phyloP scores from a whole-genome alignment of 2,888 invertebrate genomes.

The Pachydiplax longipennis region DNA sequence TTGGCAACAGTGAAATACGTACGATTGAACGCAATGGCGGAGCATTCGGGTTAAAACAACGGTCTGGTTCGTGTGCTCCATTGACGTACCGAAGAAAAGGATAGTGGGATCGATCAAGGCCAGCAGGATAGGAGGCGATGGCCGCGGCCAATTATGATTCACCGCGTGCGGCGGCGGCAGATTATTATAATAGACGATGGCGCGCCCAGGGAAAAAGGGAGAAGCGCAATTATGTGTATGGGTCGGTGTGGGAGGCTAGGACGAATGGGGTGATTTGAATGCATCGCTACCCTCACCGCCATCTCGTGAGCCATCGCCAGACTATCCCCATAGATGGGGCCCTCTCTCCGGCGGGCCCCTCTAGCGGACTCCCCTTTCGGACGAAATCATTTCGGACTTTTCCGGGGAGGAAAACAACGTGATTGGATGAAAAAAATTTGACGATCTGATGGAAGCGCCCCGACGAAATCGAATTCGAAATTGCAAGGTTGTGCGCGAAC shows the following conservation, averaged over 20 bases:
- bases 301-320: constrained; percentile 21
- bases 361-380: background rate
- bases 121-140: constrained; percentile 35
- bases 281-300: constrained; percentile 4
- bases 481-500: constrained; percentile 18
- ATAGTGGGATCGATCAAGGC: constrained; percentile 28
- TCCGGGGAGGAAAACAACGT: constrained; percentile 37
- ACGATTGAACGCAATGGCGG: background rate
- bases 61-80: too few species aligned
- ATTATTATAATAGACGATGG: constrained; percentile 42
- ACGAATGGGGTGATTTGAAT: constrained; percentile 26
- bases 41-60: too few species aligned
- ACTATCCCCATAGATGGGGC: background rate
- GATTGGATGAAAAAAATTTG: constrained; percentile 42
- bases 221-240: constrained; percentile 23
- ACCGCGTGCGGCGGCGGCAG: constrained; percentile 35
- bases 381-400: constrained; percentile 20
- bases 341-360: background rate
- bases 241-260: constrained; percentile 38
- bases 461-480: constrained; percentile 35
- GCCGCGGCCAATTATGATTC: constrained; percentile 40
- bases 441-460: constrained; percentile 37
- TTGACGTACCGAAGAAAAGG: too few species aligned
- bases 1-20: background rate
- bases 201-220: constrained; percentile 3